phyloP scores from a whole-genome alignment of 2,888 invertebrate species.

The Parnassius apollo region DNA sequence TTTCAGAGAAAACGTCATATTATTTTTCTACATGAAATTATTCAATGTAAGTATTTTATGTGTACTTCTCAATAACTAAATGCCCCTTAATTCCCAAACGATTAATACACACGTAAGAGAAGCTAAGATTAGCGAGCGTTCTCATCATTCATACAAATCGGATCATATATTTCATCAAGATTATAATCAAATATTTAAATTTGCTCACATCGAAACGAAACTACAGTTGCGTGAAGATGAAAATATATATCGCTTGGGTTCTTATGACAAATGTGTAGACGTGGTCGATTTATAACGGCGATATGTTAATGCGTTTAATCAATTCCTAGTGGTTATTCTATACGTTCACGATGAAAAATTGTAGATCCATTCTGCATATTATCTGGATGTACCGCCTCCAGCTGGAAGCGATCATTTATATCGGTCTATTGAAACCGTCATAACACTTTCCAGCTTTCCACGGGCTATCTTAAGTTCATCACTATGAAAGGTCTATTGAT shows the following conservation, averaged over 20 bases:
- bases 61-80: too few species aligned
- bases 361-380: slow-evolving; percentile 47
- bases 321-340: slow-evolving; percentile 44
- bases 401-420: slow-evolving; percentile 41
- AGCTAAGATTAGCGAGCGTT: not conserved
- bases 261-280: slow-evolving; percentile 60
- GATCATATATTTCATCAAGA: slow-evolving; percentile 51
- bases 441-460: slow-evolving; percentile 38
- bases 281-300: slow-evolving; percentile 54
- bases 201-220: slow-evolving; percentile 39
- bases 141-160: slow-evolving; percentile 33
- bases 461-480: slow-evolving; percentile 32
- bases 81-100: not conserved
- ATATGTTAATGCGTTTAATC: slow-evolving; percentile 63
- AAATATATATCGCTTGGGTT: slow-evolving; percentile 40
- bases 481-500: slow-evolving; percentile 29
- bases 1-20: too few species aligned
- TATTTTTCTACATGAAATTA: too few species aligned
- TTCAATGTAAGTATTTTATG: too few species aligned
- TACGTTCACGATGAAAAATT: slow-evolving; percentile 54
- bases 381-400: slow-evolving; percentile 45
- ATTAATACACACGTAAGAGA: slow-evolving; percentile 1
- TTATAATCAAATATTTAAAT: slow-evolving; percentile 76
- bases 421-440: slow-evolving; percentile 34
- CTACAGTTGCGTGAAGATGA: slow-evolving; percentile 40